phyloP scores from a whole-genome alignment of 23 tunicate species.

The Styela clava region DNA sequence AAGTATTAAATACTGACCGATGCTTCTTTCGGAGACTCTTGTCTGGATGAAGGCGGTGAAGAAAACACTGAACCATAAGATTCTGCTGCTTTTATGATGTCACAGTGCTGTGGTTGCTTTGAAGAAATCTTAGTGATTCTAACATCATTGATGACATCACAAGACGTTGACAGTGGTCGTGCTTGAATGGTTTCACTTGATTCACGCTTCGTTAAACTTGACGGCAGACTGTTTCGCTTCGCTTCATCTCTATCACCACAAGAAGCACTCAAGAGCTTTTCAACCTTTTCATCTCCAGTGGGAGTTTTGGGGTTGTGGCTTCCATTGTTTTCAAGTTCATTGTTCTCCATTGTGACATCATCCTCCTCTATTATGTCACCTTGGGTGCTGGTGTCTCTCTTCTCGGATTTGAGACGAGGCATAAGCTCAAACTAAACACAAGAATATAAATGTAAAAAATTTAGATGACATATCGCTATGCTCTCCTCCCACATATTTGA shows the following conservation, averaged over 20 bases:
- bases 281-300: not conserved
- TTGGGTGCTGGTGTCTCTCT: not conserved
- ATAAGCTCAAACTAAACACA: not conserved
- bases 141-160: slow-evolving; percentile 11
- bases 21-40: not conserved
- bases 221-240: not conserved
- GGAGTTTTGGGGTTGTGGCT: not conserved
- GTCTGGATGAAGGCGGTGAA: not conserved
- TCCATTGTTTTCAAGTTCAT: not conserved
- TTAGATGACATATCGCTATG: no score
- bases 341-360: not conserved
- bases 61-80: slow-evolving; percentile 1
- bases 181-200: not conserved
- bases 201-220: slow-evolving; percentile 11
- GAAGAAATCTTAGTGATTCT: not conserved
- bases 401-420: not conserved
- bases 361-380: not conserved
- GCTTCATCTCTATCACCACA: not conserved
- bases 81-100: slow-evolving; percentile 1
- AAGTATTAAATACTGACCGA: no score
- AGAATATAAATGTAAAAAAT: no score
- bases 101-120: slow-evolving; percentile 8
- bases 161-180: not conserved
- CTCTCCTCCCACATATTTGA: no score
- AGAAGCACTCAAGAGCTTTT: not conserved